A percentile compares a stretch with the other conserved stretches of the same genome.
Conservation (phyloP, 2,113 vertebrate genomes). For the Cettia cetti region DNA sequence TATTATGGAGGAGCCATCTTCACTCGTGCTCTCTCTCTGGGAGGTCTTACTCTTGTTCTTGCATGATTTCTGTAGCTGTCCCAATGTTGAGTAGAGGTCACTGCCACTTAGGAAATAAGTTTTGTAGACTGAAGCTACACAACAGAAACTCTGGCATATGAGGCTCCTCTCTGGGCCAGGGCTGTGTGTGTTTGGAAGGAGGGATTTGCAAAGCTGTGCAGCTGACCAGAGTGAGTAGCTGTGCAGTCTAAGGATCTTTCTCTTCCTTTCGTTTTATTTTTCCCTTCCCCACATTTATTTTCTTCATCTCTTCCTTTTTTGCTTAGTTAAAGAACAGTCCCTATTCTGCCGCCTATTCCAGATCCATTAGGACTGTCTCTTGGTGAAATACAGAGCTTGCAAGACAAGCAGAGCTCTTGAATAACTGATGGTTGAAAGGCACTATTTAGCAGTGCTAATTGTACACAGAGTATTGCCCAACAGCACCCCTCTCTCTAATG, state of each 20-base stretch:
- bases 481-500: neutral
- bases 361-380: neutral
- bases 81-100: neutral
- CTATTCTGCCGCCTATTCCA: neutral
- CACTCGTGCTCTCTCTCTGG: neutral
- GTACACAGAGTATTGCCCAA: neutral
- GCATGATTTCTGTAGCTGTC: neutral
- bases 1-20: neutral
- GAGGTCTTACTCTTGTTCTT: neutral
- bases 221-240: neutral
- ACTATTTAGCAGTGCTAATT: neutral
- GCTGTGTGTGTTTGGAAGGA: accelerated
- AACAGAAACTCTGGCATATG: neutral
- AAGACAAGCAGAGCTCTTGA: neutral
- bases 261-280: neutral
- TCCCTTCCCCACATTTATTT: neutral
- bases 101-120: neutral
- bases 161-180: neutral
- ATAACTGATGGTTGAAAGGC: neutral
- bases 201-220: neutral
- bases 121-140: neutral
- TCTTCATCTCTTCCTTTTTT: neutral
- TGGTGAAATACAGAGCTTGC: neutral
- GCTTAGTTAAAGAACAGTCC: neutral
- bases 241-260: neutral